Evolutionary conservation across 2,888 invertebrate genomes (phyloP), one percentile per base, ranked within the genome.

Genomic region (Eulithis prunata): DNA sequence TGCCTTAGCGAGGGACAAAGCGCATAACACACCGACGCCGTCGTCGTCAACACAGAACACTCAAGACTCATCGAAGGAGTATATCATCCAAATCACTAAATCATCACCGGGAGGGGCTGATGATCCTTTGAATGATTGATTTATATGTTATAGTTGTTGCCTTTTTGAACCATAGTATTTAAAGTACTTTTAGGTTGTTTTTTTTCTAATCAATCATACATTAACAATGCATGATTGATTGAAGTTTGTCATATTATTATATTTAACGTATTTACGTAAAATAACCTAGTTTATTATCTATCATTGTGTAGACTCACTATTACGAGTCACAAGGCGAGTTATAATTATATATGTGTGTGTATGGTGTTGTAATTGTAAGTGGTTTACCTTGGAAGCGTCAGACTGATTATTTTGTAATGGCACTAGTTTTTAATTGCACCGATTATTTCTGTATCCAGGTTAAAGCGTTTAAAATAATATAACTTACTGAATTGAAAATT

Each of bases 361-460:
- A 41, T 41, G 41, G 41, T 41, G 8, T 41, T 41, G 41, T 38
- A 43, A 43, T 11, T 43, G 12, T 5, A n/a, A n/a, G 45, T 45
- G 12, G 59, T 13, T 67, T 57, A 57, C 67, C 67, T 63, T 67
- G 63, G 38, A 60, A 57, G 67, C 63, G 59, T 67, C 57, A 56
- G 55, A 53, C 55, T 53, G 38, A 61, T 61, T 53, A 65, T 53
- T 49, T 49, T 57, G 61, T 60, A 65, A 65, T 59, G 51, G 10
- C 38, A 52, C 57, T 54, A 64, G 58, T 28, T 63, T 58, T 41
- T 54, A 54, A 63, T 58, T 57, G 36, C 54, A 45, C 36, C 46
- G 4, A 36, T 47, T 54, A 53, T 63, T 47, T 45, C 32, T 12
- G 41, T 55, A 52, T 52, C 57, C 49, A 51, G 46, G 21, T 41